Evolutionary conservation across 2,888 invertebrate species (phyloP), one percentile per base, ranked within the genome.

Genomic region (Parnassius glacialis): DNA sequence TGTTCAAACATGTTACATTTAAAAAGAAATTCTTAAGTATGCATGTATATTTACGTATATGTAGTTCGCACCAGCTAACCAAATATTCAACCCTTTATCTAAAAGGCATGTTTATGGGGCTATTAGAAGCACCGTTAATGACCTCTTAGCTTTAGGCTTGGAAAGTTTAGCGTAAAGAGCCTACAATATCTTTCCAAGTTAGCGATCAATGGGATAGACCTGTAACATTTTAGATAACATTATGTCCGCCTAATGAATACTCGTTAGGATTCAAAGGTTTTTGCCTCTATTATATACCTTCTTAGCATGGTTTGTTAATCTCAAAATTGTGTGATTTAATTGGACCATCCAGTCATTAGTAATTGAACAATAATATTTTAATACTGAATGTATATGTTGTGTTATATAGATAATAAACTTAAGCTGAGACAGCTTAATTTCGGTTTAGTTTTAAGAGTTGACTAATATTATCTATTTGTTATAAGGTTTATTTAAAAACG

Each of bases 71-170:
- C 34, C 20, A 56, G 42, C 41, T 50, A 16, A 57, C 59, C 59
- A 56, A 59, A 63, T 61, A 59, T 56, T 59, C 50, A 59, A 54
- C 41, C 63, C 51, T 48, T 57, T 65, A 67, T 65, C 65, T 50
- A 20, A 34, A 20, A 42, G 43, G 51, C 47, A 51, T 55, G 52
- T 68, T 66, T 65, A 68, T 64, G 65, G 45, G 10, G 57, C 63
- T 59, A 65, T 68, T 66, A 65, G 64, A 62, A 64, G 55, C 51
- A 58, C 65, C 65, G 66, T 66, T 68, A 66, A 66, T 66, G 68
- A 57, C 59, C 64, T 56, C 47, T 59, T 58, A 59, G 61, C 54
- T 57, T 13, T 55, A 62, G 13, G 16, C 16, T 48, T 54, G 20
- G 54, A 54, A 51, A 47, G 52, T 54, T 50, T 58, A 61, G 57